Evolutionary conservation across 2,113 vertebrate genomes (phyloP).

Genomic region (Piprites chloris): DNA sequence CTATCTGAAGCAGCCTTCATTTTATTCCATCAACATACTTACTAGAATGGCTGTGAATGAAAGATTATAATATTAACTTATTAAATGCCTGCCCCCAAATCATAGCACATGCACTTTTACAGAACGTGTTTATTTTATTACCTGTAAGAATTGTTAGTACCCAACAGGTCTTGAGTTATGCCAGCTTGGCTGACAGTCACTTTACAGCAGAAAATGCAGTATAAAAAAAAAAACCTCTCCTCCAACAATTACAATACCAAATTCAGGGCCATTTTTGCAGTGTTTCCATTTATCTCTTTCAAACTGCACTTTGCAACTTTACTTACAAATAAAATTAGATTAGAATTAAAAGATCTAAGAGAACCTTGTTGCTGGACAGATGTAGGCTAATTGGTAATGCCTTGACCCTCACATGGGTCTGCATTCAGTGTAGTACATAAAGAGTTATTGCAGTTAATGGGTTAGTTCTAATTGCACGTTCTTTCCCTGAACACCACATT

Average conservation of each 20-base stretch:
- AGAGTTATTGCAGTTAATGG: constrained; percentile 61
- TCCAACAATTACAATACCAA: neutral
- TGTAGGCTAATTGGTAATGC: constrained; percentile 9
- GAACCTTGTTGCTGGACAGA: constrained; percentile 23
- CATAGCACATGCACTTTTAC: neutral
- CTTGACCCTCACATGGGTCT: neutral
- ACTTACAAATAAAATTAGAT: constrained; percentile 10
- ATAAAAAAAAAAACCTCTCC: neutral
- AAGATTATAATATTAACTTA: constrained; percentile 5
- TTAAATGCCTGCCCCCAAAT: constrained; percentile 11
- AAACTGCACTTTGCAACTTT: neutral
- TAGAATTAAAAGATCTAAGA: constrained; percentile 28
- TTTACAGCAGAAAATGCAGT: neutral
- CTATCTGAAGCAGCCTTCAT: neutral
- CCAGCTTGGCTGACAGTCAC: neutral
- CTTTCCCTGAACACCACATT: constrained; percentile 17
- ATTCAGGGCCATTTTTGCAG: neutral
- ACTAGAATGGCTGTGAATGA: neutral
- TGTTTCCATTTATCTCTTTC: neutral
- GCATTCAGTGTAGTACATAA: neutral
- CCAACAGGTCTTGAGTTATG: constrained; percentile 1
- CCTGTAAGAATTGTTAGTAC: neutral
- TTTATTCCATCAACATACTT: constrained; percentile 9
- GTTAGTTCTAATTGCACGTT: constrained; percentile 59
- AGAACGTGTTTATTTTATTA: neutral